A percentile compares a stretch with the other conserved stretches of the same genome.
Evolutionary conservation across 2,888 invertebrate species (phyloP).

Genomic region (Leptinotarsa haldemani): DNA sequence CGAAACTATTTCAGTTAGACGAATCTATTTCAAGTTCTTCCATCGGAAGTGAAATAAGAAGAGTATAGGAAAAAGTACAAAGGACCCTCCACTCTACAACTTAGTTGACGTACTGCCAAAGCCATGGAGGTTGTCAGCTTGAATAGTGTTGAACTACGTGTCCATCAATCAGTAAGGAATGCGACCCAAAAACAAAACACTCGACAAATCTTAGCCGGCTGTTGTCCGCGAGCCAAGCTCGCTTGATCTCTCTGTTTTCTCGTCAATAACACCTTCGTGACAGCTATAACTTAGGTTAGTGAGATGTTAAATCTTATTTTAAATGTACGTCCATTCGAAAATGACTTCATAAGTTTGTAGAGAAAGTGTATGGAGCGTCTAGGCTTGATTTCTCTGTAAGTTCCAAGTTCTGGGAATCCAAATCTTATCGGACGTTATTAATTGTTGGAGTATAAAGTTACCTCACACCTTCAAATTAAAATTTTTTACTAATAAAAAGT

Average conservation of each 20-base stretch:
- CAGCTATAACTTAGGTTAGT: conserved; percentile 39
- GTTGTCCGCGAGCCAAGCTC: conserved; percentile 47
- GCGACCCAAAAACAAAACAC: conserved; percentile 57
- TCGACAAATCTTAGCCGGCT: conserved; percentile 54
- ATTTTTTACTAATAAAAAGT: too few relatives aligned
- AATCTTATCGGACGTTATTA: background rate
- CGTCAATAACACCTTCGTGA: conserved; percentile 44
- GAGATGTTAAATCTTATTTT: conserved; percentile 24
- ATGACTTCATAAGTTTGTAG: conserved; percentile 15
- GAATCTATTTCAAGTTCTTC: background rate
- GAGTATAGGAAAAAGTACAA: background rate
- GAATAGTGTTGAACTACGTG: conserved; percentile 42
- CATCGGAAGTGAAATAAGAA: conserved; percentile 1
- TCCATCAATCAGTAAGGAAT: conserved; percentile 58
- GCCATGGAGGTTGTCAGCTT: conserved; percentile 41
- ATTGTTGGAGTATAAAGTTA: background rate
- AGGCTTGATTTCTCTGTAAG: background rate
- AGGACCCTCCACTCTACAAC: conserved; percentile 20
- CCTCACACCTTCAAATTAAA: background rate
- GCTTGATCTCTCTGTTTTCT: conserved; percentile 48
- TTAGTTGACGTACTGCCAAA: conserved; percentile 47
- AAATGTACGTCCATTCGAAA: conserved; percentile 16
- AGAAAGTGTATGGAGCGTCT: background rate
- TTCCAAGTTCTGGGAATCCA: conserved; percentile 9
- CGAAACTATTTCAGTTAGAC: background rate